phyloP scores from a whole-genome alignment of 2,797 vertebrate species.

The Halcyon badia region DNA sequence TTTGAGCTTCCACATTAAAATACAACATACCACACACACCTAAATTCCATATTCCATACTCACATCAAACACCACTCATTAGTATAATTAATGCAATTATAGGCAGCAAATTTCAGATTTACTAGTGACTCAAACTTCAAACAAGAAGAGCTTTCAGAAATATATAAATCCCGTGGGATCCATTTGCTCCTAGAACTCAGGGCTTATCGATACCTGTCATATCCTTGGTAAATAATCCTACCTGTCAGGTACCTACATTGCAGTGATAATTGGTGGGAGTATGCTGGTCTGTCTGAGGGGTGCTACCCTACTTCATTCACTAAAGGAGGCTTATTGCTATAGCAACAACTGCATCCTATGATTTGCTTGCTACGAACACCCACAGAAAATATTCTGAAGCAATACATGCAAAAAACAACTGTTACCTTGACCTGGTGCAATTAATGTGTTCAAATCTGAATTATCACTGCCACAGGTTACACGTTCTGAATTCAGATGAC shows the following conservation, averaged over 20 bases:
- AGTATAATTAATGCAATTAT: constrained; percentile 29
- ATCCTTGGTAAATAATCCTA: neutral
- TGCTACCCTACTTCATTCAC: constrained; percentile 36
- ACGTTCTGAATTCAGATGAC: neutral
- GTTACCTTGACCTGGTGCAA: neutral
- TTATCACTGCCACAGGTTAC: constrained; percentile 6
- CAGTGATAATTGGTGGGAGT: constrained; percentile 20
- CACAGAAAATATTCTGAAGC: neutral
- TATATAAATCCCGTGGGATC: neutral
- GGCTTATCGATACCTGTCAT: neutral
- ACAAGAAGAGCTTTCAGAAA: constrained; percentile 23
- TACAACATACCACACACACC: neutral
- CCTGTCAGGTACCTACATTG: neutral
- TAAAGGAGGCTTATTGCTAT: constrained; percentile 66
- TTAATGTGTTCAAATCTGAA: neutral
- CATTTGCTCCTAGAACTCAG: constrained; percentile 12
- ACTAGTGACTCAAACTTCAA: constrained; percentile 1
- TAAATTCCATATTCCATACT: neutral
- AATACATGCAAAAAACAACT: constrained; percentile 15
- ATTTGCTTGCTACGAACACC: constrained; percentile 29
- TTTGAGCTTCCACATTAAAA: neutral
- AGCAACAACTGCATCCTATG: constrained; percentile 64
- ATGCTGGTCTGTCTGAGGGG: neutral
- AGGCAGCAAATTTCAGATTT: constrained; percentile 27
- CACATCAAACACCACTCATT: neutral